A percentile compares a stretch with the other conserved stretches of the same genome.
phyloP scores from a whole-genome alignment of 1,140 invertebrate species.

The Pygmarrhopalites habei region DNA sequence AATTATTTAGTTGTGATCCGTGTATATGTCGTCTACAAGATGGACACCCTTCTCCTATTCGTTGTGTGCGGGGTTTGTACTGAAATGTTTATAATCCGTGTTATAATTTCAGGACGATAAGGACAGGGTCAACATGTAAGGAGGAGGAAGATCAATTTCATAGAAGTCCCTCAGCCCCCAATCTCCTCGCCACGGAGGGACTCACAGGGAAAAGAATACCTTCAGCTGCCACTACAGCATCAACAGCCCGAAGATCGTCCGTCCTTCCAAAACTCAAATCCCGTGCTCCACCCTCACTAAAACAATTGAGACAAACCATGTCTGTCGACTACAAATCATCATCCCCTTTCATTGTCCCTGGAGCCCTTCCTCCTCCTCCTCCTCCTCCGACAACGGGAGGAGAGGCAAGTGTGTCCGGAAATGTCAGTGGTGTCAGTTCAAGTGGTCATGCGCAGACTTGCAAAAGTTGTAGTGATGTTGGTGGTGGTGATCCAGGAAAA shows the following conservation, averaged over 20 bases:
- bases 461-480: neutral
- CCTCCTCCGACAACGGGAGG: neutral
- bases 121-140: conserved; percentile 26
- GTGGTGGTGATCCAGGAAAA: neutral
- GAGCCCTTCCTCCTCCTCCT: neutral
- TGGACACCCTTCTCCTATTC: too few relatives aligned
- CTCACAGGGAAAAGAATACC: conserved; percentile 13
- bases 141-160: conserved; percentile 35
- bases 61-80: too few relatives aligned
- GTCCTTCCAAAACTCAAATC: conserved; percentile 28
- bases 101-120: too few relatives aligned
- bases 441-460: too few relatives aligned
- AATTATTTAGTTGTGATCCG: too few relatives aligned
- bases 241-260: conserved; percentile 19
- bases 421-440: too few relatives aligned
- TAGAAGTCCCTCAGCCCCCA: conserved; percentile 34
- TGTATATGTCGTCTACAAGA: too few relatives aligned
- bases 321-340: conserved; percentile 33
- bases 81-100: too few relatives aligned
- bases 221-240: too few relatives aligned
- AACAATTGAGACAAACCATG: conserved; percentile 26
- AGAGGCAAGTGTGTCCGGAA: too few relatives aligned
- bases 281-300: conserved; percentile 23
- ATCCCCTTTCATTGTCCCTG: conserved; percentile 18
- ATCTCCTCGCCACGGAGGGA: conserved; percentile 16